Base-by-base conservation (phyloP, 2,797 vertebrate species). In the Anisognathus igniventris region DNA sequence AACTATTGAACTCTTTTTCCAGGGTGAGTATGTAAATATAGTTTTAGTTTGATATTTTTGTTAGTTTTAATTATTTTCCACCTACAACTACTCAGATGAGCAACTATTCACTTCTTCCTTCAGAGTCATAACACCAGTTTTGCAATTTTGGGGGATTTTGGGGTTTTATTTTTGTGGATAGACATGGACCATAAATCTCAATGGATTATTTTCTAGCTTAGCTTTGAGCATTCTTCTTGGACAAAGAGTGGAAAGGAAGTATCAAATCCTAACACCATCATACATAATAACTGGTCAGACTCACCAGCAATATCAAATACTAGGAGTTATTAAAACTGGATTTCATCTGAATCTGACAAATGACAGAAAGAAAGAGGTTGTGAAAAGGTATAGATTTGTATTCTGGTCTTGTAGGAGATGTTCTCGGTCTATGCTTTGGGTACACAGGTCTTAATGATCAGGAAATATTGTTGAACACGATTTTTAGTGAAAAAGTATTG, bases 391-490 rank as follows among this genome's bases (percentile, higher is more conserved):
- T 71, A 33, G 57, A 86, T 95, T 92, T 92, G 75, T 96, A 96
- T 96, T 95, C 96, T 74, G 50, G 42, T 75, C 85, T 77, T 83
- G 95, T 74, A 94, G 60, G 83, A 86, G 42, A 86, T 28, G 31
- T 92, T 80, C 92, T 92, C 0, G 0, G 72, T 65, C 89, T 91
- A 80, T 90, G 79, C 76, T 94, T 90, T 93, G 80, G 78, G 94
- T 93, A 96, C 91, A 96, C 92, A 92, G 91, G 75, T 71, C 78
- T 86, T 96, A 96, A 96, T 94, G 92, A 96, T 83, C 82, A 86
- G 91, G 87, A 96, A 96, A 94, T 94, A 96, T 93, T 96, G 94
- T 96, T 58, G 94, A 95, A 94, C 96, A 96, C 89, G 95, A 91
- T 95, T 96, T 96, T 94, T 92, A 96, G 95, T 48, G 92, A 88